Percentiles rank a stretch among this genome's conserved stretches.
These are phyloP conservation scores for Gymnogyps californianus DNA, from an alignment of 2,113 vertebrate species.

Conservation along the genomic window DNA sequence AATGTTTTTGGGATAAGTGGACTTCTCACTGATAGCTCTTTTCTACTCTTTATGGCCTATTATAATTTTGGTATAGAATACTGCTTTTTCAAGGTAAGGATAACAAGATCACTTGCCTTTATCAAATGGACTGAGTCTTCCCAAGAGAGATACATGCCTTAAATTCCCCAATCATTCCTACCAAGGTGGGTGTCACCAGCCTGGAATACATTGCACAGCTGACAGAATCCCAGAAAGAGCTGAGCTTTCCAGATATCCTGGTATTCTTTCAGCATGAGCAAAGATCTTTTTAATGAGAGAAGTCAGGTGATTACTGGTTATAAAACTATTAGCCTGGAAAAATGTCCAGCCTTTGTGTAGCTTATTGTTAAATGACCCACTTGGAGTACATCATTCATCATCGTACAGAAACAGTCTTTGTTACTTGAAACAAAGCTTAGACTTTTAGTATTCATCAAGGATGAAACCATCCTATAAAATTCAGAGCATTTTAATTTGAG, in stretches of 20 bases:
- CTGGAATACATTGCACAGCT: neutral
- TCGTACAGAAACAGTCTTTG: neutral
- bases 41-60: neutral
- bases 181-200: neutral
- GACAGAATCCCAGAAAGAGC: neutral
- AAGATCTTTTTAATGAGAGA: constrained; percentile 1
- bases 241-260: neutral
- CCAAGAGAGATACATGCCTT: neutral
- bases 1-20: neutral
- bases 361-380: neutral
- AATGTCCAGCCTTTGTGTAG: neutral
- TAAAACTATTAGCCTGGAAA: constrained; percentile 13
- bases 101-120: neutral
- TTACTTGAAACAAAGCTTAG: constrained; percentile 5
- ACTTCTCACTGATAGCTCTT: neutral
- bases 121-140: neutral
- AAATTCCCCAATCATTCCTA: neutral
- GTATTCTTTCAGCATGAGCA: neutral
- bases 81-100: neutral
- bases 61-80: neutral
- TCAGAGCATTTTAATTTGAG: constrained; percentile 4
- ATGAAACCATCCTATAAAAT: neutral
- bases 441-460: neutral
- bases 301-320: neutral
- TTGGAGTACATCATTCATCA: neutral